These are phyloP conservation scores for Meteorus colon DNA, from an alignment of 2,888 invertebrate species.

Conservation along the genomic window DNA sequence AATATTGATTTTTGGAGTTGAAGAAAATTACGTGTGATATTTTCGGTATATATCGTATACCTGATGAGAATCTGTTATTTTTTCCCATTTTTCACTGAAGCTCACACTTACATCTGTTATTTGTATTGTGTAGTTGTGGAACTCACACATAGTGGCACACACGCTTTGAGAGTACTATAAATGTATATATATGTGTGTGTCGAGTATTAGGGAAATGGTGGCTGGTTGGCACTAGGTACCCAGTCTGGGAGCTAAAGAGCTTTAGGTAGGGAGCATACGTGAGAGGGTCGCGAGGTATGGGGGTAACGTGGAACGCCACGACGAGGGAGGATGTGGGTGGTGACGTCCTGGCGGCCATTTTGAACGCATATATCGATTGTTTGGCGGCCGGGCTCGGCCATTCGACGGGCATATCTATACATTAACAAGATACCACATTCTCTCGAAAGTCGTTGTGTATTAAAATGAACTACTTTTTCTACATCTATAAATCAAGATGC, in stretches of 20 bases:
- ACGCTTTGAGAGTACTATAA: background rate
- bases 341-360: slow-evolving; percentile 73
- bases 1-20: background rate
- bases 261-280: slow-evolving; percentile 69
- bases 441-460: slow-evolving; percentile 51
- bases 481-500: background rate
- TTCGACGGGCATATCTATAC: slow-evolving; percentile 58
- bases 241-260: slow-evolving; percentile 70
- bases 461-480: slow-evolving; percentile 6
- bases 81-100: background rate
- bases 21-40: background rate
- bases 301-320: slow-evolving; percentile 52
- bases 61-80: slow-evolving; percentile 5
- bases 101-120: background rate
- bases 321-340: slow-evolving; percentile 57
- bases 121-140: background rate
- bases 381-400: slow-evolving; percentile 73
- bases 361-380: slow-evolving; percentile 74
- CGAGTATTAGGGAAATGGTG: slow-evolving; percentile 55
- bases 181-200: background rate
- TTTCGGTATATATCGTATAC: slow-evolving; percentile 6
- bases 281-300: slow-evolving; percentile 56
- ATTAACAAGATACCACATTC: background rate
- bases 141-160: slow-evolving; percentile 5
- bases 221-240: slow-evolving; percentile 66